Conservation (phyloP, 2,888 invertebrate genomes). For the Agrochola circellaris region DNA sequence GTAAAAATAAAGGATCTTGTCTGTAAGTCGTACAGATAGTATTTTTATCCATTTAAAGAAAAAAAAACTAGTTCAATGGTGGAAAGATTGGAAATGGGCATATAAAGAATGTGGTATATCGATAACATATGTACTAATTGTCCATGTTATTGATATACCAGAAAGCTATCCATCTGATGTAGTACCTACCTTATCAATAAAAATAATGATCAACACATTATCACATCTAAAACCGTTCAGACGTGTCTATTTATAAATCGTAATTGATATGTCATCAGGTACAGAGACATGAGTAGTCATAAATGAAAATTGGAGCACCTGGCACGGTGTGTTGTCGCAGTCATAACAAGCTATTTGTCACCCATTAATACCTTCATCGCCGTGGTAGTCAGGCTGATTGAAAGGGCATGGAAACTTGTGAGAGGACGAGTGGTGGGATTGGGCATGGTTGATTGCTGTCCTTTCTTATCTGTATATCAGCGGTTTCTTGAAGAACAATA, state of each 20-base stretch:
- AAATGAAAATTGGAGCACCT: constrained; percentile 59
- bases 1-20: background rate
- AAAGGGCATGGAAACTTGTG: constrained; percentile 15
- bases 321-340: constrained; percentile 49
- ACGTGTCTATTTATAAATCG: constrained; percentile 44
- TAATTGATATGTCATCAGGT: constrained; percentile 63
- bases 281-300: constrained; percentile 33
- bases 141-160: too few relatives aligned
- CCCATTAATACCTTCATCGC: constrained; percentile 44
- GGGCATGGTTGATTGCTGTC: background rate
- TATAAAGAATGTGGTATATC: background rate
- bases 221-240: constrained; percentile 19
- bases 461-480: background rate
- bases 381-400: constrained; percentile 17
- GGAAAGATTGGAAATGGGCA: background rate
- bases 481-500: background rate
- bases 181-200: background rate
- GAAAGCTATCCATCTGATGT: background rate
- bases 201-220: constrained; percentile 3
- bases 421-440: background rate
- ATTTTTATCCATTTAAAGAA: background rate
- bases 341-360: constrained; percentile 62
- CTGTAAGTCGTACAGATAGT: background rate
- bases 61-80: background rate
- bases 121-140: background rate